Evolutionary conservation across 2,888 invertebrate genomes (phyloP).

Genomic region (Heliconius ethilla): DNA sequence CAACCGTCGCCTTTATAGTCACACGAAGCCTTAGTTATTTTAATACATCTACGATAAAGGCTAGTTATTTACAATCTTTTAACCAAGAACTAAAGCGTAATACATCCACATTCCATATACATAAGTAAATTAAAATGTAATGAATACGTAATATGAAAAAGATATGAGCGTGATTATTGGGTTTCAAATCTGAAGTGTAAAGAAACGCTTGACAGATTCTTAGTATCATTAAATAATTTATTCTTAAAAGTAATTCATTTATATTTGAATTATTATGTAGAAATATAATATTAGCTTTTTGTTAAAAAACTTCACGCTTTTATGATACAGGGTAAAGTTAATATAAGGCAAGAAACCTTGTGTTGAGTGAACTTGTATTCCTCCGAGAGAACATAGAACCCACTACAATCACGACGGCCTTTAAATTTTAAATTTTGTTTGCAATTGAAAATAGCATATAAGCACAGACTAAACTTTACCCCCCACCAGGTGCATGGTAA

Average conservation of each 20-base stretch:
- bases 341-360: too few species aligned
- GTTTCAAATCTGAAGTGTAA: conserved; percentile 3
- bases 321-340: too few species aligned
- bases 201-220: conserved; percentile 4
- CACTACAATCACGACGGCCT: too few species aligned
- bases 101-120: not conserved
- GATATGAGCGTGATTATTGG: conserved; percentile 5
- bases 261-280: not conserved
- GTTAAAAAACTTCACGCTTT: too few species aligned
- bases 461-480: not conserved
- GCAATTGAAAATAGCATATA: not conserved
- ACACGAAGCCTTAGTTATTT: too few species aligned
- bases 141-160: not conserved
- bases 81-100: not conserved
- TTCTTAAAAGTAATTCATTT: not conserved
- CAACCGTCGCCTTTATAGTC: not conserved
- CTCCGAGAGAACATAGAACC: too few species aligned
- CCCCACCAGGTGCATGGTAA: conserved; percentile 32
- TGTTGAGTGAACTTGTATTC: too few species aligned
- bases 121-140: conserved; percentile 5
- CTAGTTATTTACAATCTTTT: not conserved
- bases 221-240: not conserved
- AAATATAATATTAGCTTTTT: not conserved
- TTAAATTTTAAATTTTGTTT: too few species aligned
- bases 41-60: not conserved